Percentiles rank a stretch among this genome's conserved stretches.
Conservation (phyloP, 2,888 invertebrate genomes). For the Merodon equestris region DNA sequence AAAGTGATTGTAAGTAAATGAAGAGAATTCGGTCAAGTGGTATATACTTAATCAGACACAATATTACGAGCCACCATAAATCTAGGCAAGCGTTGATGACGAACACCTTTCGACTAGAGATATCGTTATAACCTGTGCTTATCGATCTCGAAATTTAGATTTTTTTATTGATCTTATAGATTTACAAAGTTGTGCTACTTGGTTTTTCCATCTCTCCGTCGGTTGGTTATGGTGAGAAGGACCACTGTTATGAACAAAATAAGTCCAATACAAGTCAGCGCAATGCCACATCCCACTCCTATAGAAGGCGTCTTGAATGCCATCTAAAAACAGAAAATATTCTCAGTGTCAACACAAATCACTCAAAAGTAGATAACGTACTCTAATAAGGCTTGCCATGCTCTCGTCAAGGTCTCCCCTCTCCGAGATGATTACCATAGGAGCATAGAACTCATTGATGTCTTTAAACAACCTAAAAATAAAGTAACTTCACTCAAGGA, state of each 20-base stretch:
- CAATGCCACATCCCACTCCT: conserved; percentile 65
- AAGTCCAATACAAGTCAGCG: conserved; percentile 58
- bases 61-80: too few species aligned
- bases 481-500: conserved; percentile 5
- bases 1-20: too few species aligned
- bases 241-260: conserved; percentile 60
- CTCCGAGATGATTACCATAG: conserved; percentile 86
- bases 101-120: too few species aligned
- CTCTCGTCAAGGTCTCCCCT: conserved; percentile 81
- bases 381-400: conserved; percentile 77
- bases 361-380: conserved; percentile 26
- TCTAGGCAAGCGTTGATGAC: too few species aligned
- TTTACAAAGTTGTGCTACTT: too few species aligned
- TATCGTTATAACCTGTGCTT: too few species aligned
- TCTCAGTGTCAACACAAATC: background rate
- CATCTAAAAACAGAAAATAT: conserved; percentile 56
- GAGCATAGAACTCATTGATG: conserved; percentile 80
- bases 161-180: too few species aligned
- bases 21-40: too few species aligned
- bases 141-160: too few species aligned
- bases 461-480: conserved; percentile 80
- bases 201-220: conserved; percentile 33
- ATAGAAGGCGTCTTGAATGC: conserved; percentile 56
- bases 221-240: conserved; percentile 44
- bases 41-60: too few species aligned